These are phyloP conservation scores for Catharus minimus DNA, from an alignment of 2,113 vertebrate genomes.

Conservation along the genomic window DNA sequence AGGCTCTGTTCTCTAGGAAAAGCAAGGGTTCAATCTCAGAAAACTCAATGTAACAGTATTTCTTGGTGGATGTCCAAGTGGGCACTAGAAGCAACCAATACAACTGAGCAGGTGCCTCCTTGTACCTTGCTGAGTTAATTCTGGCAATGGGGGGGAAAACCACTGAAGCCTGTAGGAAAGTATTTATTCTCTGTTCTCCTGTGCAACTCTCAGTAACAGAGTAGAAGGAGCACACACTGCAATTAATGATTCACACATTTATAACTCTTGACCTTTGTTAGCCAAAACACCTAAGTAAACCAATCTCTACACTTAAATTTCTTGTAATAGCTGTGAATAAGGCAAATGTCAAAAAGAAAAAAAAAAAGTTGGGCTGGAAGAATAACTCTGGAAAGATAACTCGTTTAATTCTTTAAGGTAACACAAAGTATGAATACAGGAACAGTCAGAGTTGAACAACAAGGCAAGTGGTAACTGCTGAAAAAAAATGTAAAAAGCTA, in stretches of 20 bases:
- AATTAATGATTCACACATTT: slow-evolving; percentile 64
- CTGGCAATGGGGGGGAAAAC: not conserved
- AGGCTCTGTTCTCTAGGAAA: not conserved
- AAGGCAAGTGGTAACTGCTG: not conserved
- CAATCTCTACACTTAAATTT: slow-evolving; percentile 12
- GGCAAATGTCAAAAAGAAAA: not conserved
- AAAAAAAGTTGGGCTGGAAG: not conserved
- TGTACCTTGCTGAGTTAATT: not conserved
- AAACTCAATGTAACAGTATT: not conserved
- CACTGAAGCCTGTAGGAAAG: not conserved
- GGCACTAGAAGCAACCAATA: not conserved
- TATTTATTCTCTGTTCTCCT: slow-evolving; percentile 15
- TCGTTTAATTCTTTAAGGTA: not conserved
- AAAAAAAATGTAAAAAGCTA: not conserved
- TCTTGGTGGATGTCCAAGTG: not conserved
- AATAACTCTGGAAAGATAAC: not conserved
- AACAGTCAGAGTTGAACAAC: not conserved
- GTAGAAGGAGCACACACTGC: slow-evolving; percentile 5
- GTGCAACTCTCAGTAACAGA: not conserved
- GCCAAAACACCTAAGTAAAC: slow-evolving; percentile 51
- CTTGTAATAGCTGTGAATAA: slow-evolving; percentile 1
- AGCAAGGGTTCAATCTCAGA: not conserved
- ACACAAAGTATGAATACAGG: not conserved
- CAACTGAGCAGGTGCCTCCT: not conserved
- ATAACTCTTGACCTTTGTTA: slow-evolving; percentile 63